phyloP scores from a whole-genome alignment of 2,797 vertebrate genomes.

The Falco concolor region DNA sequence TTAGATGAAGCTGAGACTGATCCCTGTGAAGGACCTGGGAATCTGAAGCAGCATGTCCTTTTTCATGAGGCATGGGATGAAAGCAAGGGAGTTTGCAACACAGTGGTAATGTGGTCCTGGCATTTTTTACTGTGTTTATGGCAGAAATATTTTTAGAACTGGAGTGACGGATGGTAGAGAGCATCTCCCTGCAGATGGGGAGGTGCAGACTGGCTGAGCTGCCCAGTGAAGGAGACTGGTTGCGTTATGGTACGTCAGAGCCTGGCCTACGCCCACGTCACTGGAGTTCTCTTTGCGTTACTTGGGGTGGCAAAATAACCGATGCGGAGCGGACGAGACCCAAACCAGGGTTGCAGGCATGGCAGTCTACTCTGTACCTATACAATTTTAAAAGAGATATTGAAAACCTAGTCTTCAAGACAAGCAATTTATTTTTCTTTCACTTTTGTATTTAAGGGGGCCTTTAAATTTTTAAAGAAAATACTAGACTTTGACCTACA shows the following conservation, averaged over 20 bases:
- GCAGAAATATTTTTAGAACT: background rate
- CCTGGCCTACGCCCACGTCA: background rate
- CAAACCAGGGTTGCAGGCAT: background rate
- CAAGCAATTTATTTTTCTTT: background rate
- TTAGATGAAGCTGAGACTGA: background rate
- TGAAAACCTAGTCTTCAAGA: background rate
- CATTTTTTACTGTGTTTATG: background rate
- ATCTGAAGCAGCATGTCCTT: background rate
- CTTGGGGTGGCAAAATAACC: background rate
- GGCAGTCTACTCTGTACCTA: background rate
- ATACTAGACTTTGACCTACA: background rate
- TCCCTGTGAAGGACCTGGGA: background rate
- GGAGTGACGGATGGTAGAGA: background rate
- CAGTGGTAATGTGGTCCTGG: rapidly evolving
- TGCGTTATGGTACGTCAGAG: background rate
- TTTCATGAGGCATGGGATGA: background rate
- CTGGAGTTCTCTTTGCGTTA: background rate
- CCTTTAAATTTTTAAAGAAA: background rate
- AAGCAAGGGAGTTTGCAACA: background rate
- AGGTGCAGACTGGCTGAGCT: background rate
- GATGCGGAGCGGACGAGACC: background rate
- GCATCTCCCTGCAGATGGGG: background rate
- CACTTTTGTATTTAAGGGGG: background rate
- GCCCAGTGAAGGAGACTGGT: background rate
- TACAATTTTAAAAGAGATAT: background rate